Percentiles rank a stretch among this genome's conserved stretches.
These are phyloP conservation scores for Drosophila asahinai DNA, from an alignment of 1,140 invertebrate species.

Conservation along the genomic window DNA sequence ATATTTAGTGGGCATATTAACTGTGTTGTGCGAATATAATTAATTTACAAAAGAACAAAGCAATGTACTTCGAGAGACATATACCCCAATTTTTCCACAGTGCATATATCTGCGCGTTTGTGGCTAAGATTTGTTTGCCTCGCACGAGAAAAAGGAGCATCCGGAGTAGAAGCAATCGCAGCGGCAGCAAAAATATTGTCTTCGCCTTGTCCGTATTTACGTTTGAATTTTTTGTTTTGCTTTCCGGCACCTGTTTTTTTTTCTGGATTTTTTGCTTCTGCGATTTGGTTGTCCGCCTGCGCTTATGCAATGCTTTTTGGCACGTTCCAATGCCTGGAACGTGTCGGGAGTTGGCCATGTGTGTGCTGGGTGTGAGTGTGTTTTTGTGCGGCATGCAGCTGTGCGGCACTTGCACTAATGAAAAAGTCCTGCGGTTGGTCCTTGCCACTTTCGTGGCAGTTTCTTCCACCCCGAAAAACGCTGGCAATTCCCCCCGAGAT, in stretches of 20 bases:
- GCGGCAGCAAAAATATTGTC: conserved; percentile 63
- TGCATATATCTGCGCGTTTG: conserved; percentile 25
- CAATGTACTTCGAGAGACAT: background rate
- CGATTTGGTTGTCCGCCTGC: conserved; percentile 74
- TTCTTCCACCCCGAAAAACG: conserved; percentile 8
- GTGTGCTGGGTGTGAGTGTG: conserved; percentile 18
- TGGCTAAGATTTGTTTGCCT: conserved; percentile 71
- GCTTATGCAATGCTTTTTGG: conserved; percentile 79
- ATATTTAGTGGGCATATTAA: too few relatives aligned
- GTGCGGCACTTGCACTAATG: conserved; percentile 79
- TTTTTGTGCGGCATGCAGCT: conserved; percentile 37
- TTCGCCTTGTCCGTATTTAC: conserved; percentile 38
- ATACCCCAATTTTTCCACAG: background rate
- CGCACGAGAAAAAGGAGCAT: conserved; percentile 29
- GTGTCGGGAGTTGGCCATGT: conserved; percentile 44
- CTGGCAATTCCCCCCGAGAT: conserved; percentile 22
- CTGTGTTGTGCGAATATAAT: too few relatives aligned
- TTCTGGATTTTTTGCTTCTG: conserved; percentile 47
- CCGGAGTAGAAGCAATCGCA: conserved; percentile 25
- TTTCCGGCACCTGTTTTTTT: conserved; percentile 41
- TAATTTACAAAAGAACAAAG: too few relatives aligned
- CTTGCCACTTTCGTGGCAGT: conserved; percentile 14
- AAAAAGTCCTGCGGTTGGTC: conserved; percentile 66
- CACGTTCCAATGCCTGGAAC: conserved; percentile 69
- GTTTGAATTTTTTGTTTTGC: conserved; percentile 47